Evolutionary conservation across 2,888 invertebrate genomes (phyloP).

Genomic region (Tridacna crocea): DNA sequence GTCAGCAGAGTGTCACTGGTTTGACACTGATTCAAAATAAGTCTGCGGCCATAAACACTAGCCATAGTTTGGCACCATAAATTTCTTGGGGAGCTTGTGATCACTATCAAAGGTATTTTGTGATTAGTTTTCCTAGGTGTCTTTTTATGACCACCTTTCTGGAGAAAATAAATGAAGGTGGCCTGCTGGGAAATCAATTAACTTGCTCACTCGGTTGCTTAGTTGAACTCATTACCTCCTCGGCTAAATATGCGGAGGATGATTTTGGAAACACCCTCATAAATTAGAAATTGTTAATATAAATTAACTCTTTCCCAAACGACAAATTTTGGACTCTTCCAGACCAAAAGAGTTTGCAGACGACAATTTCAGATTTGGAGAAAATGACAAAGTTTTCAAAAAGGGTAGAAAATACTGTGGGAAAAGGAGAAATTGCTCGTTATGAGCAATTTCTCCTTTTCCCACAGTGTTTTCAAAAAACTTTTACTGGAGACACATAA

Average conservation of each 20-base stretch:
- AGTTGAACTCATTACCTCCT: too few relatives aligned
- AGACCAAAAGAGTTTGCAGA: too few relatives aligned
- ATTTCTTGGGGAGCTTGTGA: neutral
- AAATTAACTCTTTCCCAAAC: too few relatives aligned
- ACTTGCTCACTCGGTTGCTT: too few relatives aligned
- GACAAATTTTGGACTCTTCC: too few relatives aligned
- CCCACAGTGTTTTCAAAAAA: neutral
- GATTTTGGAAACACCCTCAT: too few relatives aligned
- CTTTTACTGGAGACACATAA: neutral
- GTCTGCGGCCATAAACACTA: neutral
- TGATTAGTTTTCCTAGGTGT: slow-evolving; percentile 5
- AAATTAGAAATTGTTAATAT: too few relatives aligned
- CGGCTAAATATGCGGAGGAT: too few relatives aligned
- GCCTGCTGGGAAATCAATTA: slow-evolving; percentile 1
- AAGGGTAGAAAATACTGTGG: neutral
- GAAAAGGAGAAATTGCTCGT: neutral
- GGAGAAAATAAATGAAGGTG: too few relatives aligned
- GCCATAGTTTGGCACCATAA: slow-evolving; percentile 2
- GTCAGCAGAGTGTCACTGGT: neutral
- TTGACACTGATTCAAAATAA: slow-evolving; percentile 1
- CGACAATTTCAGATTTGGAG: too few relatives aligned
- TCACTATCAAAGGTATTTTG: neutral
- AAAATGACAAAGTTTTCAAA: too few relatives aligned
- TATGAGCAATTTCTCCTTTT: neutral
- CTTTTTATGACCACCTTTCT: slow-evolving; percentile 7